Conservation (phyloP, 2,888 invertebrate species). For the Amaurobius ferox region DNA sequence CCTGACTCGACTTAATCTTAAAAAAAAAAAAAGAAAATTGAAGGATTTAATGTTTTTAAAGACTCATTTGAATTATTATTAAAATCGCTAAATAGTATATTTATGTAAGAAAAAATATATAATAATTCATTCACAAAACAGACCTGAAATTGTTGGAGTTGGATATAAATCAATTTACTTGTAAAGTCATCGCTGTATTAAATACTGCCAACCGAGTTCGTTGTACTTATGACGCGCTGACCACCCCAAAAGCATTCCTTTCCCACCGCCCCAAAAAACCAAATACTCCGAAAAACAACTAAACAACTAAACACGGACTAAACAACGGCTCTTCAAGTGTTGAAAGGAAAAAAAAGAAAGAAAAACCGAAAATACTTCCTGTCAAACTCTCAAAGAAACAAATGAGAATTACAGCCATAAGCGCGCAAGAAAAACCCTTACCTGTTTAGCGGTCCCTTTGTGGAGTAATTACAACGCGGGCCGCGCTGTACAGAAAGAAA, state of each 20-base stretch:
- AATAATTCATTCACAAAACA: too few species aligned
- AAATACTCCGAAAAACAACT: background rate
- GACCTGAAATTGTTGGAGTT: too few species aligned
- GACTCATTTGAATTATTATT: too few species aligned
- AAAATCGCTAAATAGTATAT: too few species aligned
- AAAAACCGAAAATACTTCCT: slow-evolving; percentile 58
- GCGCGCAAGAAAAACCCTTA: slow-evolving; percentile 15
- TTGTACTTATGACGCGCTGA: background rate
- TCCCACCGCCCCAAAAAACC: background rate
- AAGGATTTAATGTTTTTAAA: too few species aligned
- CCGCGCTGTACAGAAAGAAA: background rate
- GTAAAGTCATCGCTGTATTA: too few species aligned
- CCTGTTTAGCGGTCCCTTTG: slow-evolving; percentile 66
- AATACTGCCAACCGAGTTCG: background rate
- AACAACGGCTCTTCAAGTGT: slow-evolving; percentile 37
- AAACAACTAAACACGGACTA: background rate
- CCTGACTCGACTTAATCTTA: too few species aligned
- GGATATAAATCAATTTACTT: too few species aligned
- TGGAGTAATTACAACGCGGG: slow-evolving; percentile 61
- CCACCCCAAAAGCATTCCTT: background rate
- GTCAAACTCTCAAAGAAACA: slow-evolving; percentile 64
- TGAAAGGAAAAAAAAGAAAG: slow-evolving; percentile 51
- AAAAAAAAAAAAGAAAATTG: too few species aligned
- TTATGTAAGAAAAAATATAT: too few species aligned
- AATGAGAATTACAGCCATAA: slow-evolving; percentile 62